Evolutionary conservation across 1,140 invertebrate species (phyloP), one percentile per base, ranked within the genome.

Genomic region (Pseudomyrmex flavicornis): DNA sequence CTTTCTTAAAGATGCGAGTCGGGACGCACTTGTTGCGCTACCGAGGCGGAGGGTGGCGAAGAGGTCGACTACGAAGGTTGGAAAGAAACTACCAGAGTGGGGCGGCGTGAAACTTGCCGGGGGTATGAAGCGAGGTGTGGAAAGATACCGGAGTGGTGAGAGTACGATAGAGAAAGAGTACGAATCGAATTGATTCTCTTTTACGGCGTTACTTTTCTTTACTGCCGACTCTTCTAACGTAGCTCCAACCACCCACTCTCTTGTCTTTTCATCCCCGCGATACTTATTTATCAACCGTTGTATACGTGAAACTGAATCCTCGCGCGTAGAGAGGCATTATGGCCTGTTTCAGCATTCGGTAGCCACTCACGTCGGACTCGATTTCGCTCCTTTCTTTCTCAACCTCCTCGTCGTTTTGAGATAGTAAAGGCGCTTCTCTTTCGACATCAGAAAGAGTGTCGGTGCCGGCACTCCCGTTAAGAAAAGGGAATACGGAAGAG

Each of bases 121-220:
- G 35, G n/a, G 44, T 44, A 68, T 85, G 80, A 69, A 77, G 85
- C 84, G 66, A 91, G 83, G 86, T 65, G 89, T 85, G 79, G 88
- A 88, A 92, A 85, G 90, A 90, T 90, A 88, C 87, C 88, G 69
- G 74, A 46, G n/a, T 59, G 62, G 76, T 15, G 20, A 70, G 44
- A 50, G 20, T 13, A 46, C 12, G 65, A 46, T 48, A 9, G 52
- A 48, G 87, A 82, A 89, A 85, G 80, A 89, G 86, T 73, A 89
- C 87, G 87, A 93, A 93, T 93, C 91, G 92, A 94, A 94, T 94
- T 94, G 93, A 94, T 94, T 94, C 91, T 90, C 91, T 92, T 94
- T 94, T 93, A 94, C 90, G 85, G 85, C 89, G 88, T 92, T 92
- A 91, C 90, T 90, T 90, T 90, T 84, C 90, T 93, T 92, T 90